Base-by-base conservation (phyloP, 2,888 invertebrate genomes). In the Drosophila parthenogenetica region DNA sequence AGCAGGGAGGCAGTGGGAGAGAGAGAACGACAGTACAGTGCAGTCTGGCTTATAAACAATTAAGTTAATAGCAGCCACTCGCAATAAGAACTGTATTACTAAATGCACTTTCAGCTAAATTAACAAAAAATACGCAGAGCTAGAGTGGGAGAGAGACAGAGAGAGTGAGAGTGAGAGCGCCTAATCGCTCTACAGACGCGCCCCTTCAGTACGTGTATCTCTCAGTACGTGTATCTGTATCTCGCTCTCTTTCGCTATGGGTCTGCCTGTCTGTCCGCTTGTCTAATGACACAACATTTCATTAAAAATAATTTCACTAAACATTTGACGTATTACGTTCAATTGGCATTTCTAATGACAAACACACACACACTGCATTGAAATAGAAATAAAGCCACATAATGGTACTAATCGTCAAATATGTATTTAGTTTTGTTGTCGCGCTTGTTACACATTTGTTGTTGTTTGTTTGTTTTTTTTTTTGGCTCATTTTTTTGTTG, bases 221-320 rank as follows among this genome's bases (percentile, higher is more conserved):
- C 25, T 60, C 16, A 58, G 61, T 37, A 45, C 46, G 1, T 43
- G 37, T 43, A 16, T 54, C 25, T 72, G 43, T 43, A n/a, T 25
- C 14, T 17, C 51, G 11, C 40, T 29, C 22, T 11, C 16, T 10
- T 22, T 22, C 4, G 2, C 22, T 11, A 32, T 50, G 14, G 11
- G 13, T 10, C 35, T 60, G 3, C 16, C 29, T 32, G 11, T 32
- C 11, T 5, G 16, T 25, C 25, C 7, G 63, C 48, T 37, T 53
- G 80, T 60, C 83, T 88, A 88, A 88, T 84, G 89, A 87, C 84
- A 89, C 89, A 84, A 82, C 80, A 89, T 87, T 86, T 86, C 86
- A 87, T 89, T 84, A 84, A 83, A 85, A 85, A 89, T 87, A 85
- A 85, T 85, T 85, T 89, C 81, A 83, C 89, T 84, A 81, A 84